Evolutionary conservation across 2,113 vertebrate species (phyloP).

Genomic region (Pipra filicauda): DNA sequence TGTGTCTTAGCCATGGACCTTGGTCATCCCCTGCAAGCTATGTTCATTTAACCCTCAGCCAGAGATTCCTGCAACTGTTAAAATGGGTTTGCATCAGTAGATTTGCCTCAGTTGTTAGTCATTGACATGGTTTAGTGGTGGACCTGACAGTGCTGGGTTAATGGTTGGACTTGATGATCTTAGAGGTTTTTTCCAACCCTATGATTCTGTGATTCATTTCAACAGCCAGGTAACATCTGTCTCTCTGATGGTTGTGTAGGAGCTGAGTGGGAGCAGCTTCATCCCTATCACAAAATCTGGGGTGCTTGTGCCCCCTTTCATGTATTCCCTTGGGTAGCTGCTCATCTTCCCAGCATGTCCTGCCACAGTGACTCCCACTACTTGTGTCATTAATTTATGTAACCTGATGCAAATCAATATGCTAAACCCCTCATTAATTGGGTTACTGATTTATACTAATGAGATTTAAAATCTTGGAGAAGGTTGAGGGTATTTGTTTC

Average conservation of each 20-base stretch:
- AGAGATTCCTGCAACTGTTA: neutral
- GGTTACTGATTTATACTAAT: constrained; percentile 34
- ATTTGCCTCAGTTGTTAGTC: neutral
- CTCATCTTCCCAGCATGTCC: neutral
- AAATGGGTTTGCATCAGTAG: neutral
- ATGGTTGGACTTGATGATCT: neutral
- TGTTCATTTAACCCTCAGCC: neutral
- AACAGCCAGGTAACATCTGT: neutral
- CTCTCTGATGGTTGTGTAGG: rapidly evolving
- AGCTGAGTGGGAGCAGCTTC: neutral
- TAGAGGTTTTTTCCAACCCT: neutral
- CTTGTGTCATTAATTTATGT: neutral
- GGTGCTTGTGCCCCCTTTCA: neutral
- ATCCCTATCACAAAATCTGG: neutral
- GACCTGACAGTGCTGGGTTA: neutral
- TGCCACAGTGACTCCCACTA: neutral
- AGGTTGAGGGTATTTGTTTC: constrained; percentile 33
- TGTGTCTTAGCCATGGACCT: neutral
- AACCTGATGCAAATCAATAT: constrained; percentile 33
- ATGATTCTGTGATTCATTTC: neutral
- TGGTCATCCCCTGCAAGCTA: neutral
- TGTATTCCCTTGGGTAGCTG: rapidly evolving
- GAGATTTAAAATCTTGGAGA: constrained; percentile 33
- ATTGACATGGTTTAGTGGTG: neutral
- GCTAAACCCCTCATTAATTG: constrained; percentile 40